Conservation (phyloP, 2,888 invertebrate genomes). For the Lepidocyrtinus sp. region DNA sequence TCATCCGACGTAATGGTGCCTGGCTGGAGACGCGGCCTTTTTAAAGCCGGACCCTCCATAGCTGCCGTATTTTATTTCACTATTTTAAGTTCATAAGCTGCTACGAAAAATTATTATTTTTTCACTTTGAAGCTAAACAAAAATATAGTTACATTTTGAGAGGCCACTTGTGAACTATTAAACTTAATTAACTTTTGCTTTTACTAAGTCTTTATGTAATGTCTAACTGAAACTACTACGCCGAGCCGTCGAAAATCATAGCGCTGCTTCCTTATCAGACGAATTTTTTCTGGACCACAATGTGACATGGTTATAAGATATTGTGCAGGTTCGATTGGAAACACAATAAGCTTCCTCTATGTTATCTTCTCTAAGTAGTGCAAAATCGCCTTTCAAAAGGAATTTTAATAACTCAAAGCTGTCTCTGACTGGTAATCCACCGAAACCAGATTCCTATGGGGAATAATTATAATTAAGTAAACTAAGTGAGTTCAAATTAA, state of each 20-base stretch:
- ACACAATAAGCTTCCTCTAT: slow-evolving; percentile 62
- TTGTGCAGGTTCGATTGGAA: slow-evolving; percentile 60
- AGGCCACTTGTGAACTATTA: not conserved
- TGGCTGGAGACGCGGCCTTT: slow-evolving; percentile 66
- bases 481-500: slow-evolving; percentile 5
- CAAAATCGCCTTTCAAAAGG: slow-evolving; percentile 56
- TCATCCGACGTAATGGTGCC: slow-evolving; percentile 48
- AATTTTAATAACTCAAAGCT: slow-evolving; percentile 63
- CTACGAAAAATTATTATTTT: slow-evolving; percentile 18
- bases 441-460: slow-evolving; percentile 61
- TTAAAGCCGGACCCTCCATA: slow-evolving; percentile 69
- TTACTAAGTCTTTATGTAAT: slow-evolving; percentile 45
- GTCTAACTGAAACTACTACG: slow-evolving; percentile 13
- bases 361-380: slow-evolving; percentile 57
- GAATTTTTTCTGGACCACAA: slow-evolving; percentile 56
- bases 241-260: slow-evolving; percentile 31
- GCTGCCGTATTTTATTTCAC: slow-evolving; percentile 10
- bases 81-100: slow-evolving; percentile 25
- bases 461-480: slow-evolving; percentile 2
- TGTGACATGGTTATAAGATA: slow-evolving; percentile 67
- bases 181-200: not conserved
- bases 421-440: slow-evolving; percentile 38
- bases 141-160: slow-evolving; percentile 55
- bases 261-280: slow-evolving; percentile 42
- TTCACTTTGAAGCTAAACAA: slow-evolving; percentile 36